Percentiles rank a stretch among this genome's conserved stretches.
phyloP scores from a whole-genome alignment of 2,888 invertebrate genomes.

The Cheilosia scutellata region DNA sequence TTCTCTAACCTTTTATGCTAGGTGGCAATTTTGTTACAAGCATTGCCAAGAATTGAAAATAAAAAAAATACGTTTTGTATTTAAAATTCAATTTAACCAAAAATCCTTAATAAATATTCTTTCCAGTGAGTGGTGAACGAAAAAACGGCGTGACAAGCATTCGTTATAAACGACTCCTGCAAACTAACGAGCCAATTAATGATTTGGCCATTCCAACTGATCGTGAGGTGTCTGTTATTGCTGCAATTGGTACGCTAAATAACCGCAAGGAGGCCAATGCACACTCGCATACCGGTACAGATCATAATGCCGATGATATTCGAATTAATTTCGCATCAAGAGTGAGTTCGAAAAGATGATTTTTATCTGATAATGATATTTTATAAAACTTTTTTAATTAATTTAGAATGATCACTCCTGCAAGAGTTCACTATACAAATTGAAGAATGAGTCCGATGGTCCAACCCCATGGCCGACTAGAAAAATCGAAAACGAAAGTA shows the following conservation, averaged over 20 bases:
- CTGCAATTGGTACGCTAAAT: constrained; percentile 94
- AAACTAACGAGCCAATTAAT: constrained; percentile 89
- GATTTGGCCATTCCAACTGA: constrained; percentile 89
- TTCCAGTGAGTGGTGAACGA: constrained; percentile 88
- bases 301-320: constrained; percentile 86
- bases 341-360: constrained; percentile 81
- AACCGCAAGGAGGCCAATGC: constrained; percentile 92
- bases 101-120: background rate
- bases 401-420: constrained; percentile 89
- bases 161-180: constrained; percentile 90
- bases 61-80: no score
- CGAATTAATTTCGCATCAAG: constrained; percentile 91
- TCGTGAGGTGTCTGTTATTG: constrained; percentile 91
- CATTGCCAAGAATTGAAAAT: no score
- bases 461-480: constrained; percentile 90
- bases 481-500: constrained; percentile 86
- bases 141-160: constrained; percentile 92
- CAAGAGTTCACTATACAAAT: constrained; percentile 87
- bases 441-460: constrained; percentile 85
- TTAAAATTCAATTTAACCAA: no score
- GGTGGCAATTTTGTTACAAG: no score
- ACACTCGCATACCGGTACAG: constrained; percentile 86
- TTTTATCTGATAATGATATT: background rate
- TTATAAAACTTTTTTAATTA: background rate
- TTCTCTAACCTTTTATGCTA: no score